These are phyloP conservation scores for Arge pagana DNA, from an alignment of 2,888 invertebrate species.

Conservation along the genomic window DNA sequence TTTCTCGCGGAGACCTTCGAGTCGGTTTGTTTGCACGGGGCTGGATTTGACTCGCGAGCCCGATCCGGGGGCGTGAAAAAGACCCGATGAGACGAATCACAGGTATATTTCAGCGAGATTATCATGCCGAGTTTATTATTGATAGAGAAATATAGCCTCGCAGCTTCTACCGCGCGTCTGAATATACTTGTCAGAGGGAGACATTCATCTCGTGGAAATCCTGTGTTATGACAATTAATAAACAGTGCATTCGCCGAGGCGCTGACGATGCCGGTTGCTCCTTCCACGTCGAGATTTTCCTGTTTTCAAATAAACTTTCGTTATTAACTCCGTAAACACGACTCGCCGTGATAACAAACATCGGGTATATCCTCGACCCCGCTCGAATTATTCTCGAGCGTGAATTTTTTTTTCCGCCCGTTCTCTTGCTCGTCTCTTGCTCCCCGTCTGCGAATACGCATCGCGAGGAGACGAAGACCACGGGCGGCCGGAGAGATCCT, in stretches of 20 bases:
- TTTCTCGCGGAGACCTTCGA: no score
- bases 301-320: conserved; percentile 45
- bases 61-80: no score
- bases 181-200: no score
- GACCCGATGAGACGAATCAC: no score
- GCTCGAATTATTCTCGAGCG: conserved; percentile 1
- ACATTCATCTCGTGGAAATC: conserved; percentile 42
- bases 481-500: conserved; percentile 5
- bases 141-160: no score
- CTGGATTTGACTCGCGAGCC: no score
- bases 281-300: conserved; percentile 31
- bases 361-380: conserved; percentile 5
- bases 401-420: conserved; percentile 25
- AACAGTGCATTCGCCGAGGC: conserved; percentile 40
- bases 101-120: no score
- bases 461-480: not conserved
- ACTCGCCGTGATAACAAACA: conserved; percentile 45
- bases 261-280: conserved; percentile 36
- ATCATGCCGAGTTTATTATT: no score
- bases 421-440: not conserved
- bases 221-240: conserved; percentile 49
- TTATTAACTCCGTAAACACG: conserved; percentile 52
- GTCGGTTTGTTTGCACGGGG: no score
- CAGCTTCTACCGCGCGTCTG: no score
- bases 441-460: not conserved